A percentile compares a stretch with the other conserved stretches of the same genome.
These are phyloP conservation scores for Pseudopipra pipra DNA, from an alignment of 2,113 vertebrate genomes.

Conservation along the genomic window DNA sequence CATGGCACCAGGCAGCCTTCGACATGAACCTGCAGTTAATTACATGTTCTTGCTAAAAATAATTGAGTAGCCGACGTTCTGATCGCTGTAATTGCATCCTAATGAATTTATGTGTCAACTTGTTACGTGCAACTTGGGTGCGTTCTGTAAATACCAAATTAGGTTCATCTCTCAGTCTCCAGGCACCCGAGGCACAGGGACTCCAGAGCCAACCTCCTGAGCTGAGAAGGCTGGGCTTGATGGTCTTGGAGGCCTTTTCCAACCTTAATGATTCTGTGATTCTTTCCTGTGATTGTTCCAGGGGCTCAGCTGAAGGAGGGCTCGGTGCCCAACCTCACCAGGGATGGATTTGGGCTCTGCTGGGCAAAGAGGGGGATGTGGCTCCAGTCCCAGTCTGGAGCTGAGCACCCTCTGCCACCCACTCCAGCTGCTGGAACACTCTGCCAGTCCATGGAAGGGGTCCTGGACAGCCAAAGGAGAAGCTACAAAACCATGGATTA, in stretches of 20 bases:
- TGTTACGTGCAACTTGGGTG: background rate
- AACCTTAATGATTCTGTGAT: background rate
- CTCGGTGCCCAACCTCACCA: background rate
- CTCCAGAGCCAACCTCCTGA: background rate
- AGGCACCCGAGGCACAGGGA: background rate
- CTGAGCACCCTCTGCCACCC: background rate
- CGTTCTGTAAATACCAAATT: slow-evolving; percentile 34
- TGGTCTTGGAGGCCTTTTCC: background rate
- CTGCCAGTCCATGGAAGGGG: no score
- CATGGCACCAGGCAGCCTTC: background rate
- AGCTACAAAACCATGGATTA: background rate
- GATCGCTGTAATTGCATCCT: slow-evolving; percentile 24
- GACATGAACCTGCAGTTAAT: slow-evolving; percentile 43
- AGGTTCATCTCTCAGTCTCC: background rate
- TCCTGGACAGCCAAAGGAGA: background rate
- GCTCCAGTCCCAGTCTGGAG: background rate
- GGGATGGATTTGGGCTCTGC: background rate
- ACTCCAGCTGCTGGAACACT: background rate
- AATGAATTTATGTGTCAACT: slow-evolving; percentile 48
- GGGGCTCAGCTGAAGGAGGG: background rate
- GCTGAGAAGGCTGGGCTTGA: background rate
- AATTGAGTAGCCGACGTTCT: slow-evolving; percentile 33
- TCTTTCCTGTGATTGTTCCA: background rate
- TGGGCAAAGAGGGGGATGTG: background rate
- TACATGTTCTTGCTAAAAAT: slow-evolving; percentile 46